phyloP scores from a whole-genome alignment of 2,797 vertebrate species.

The Micrastur ruficollis region DNA sequence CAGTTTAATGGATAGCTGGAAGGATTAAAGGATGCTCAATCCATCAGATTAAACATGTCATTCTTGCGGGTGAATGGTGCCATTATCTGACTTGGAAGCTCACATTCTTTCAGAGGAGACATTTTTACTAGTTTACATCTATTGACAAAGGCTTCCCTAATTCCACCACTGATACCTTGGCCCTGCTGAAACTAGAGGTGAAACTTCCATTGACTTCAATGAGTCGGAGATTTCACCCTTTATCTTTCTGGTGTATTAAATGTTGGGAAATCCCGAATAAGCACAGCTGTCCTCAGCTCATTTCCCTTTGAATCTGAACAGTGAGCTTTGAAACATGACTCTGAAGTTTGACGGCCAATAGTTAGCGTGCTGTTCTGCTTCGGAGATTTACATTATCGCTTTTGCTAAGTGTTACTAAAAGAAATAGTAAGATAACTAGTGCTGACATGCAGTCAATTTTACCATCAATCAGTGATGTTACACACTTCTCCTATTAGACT shows the following conservation, averaged over 20 bases:
- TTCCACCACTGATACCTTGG: background rate
- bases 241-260: background rate
- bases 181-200: background rate
- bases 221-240: background rate
- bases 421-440: background rate
- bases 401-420: background rate
- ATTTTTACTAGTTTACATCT: background rate
- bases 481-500: background rate
- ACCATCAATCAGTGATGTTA: background rate
- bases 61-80: conserved; percentile 6
- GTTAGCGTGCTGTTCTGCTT: background rate
- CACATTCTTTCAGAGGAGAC: background rate
- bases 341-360: background rate
- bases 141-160: background rate
- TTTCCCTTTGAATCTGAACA: background rate
- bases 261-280: background rate
- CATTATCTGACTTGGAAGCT: conserved; percentile 9
- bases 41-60: conserved; percentile 35
- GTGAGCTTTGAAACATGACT: background rate
- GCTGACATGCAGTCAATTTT: background rate
- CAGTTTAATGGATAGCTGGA: conserved; percentile 51
- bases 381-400: background rate
- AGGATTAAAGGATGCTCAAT: conserved; percentile 55
- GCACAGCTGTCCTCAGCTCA: background rate
- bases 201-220: background rate